Base-by-base conservation (phyloP, 2,113 vertebrate genomes). In the Cynocephalus volans region DNA sequence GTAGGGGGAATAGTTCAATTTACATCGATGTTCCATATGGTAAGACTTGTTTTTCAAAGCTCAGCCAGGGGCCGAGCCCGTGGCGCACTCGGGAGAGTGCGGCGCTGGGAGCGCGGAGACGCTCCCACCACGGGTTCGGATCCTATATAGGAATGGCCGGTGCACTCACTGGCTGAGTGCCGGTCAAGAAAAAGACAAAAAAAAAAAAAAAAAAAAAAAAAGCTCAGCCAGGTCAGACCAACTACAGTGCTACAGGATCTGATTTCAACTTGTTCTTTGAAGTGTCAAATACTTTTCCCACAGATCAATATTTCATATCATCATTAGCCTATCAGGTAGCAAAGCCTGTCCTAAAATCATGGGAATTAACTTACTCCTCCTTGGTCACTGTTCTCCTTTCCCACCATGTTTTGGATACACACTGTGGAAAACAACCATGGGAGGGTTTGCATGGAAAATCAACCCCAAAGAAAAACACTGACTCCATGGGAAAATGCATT, bases 151-250 rank as follows among this genome's bases (percentile, higher is more conserved):
- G n/a, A n/a, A n/a, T n/a, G n/a, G n/a, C n/a, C n/a, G n/a, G n/a
- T n/a, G n/a, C n/a, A n/a, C n/a, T n/a, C n/a, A n/a, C n/a, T n/a
- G n/a, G n/a, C n/a, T n/a, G n/a, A n/a, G n/a, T n/a, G n/a, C n/a
- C n/a, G n/a, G n/a, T n/a, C n/a, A n/a, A n/a, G n/a, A n/a, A n/a
- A n/a, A n/a, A n/a, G n/a, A n/a, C n/a, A n/a, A n/a, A n/a, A n/a
- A n/a, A n/a, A n/a, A n/a, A n/a, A n/a, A n/a, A n/a, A n/a, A n/a
- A n/a, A n/a, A n/a, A n/a, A n/a, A n/a, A n/a, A n/a, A 24, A 89
- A 76, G 31, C 77, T 83, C 64, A 94, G 84, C 52, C 50, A 76
- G 75, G 36, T 86, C 79, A 86, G 45, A 86, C 36, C 31, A 83
- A 54, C 17, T 11, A 65, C 3, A 58, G 54, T 14, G 9, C 67